Conservation (phyloP, 2,888 invertebrate genomes). For the Xylota sylvarum region DNA sequence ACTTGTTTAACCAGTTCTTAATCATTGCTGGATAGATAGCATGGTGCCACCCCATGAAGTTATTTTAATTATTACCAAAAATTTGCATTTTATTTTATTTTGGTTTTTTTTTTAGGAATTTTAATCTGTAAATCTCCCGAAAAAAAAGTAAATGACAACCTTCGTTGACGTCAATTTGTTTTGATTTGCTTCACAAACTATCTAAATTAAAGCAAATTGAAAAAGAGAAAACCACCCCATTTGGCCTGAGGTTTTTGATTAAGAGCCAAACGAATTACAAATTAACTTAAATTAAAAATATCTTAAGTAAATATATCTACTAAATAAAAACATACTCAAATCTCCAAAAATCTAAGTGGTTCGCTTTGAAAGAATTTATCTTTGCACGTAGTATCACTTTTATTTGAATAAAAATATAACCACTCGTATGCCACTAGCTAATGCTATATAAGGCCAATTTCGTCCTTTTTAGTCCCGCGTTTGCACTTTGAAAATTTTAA, state of each 20-base stretch:
- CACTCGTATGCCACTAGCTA: conserved; percentile 11
- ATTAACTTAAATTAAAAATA: conserved; percentile 28
- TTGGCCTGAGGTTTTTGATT: conserved; percentile 39
- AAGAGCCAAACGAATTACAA: conserved; percentile 5
- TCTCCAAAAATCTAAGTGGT: conserved; percentile 12
- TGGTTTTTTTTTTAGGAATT: conserved; percentile 3
- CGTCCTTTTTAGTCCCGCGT: conserved; percentile 72
- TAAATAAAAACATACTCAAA: conserved; percentile 26
- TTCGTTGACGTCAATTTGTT: conserved; percentile 38
- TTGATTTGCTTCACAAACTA: conserved; percentile 46
- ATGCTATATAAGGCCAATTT: conserved; percentile 61
- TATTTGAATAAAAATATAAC: background rate
- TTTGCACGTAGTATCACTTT: conserved; percentile 32
- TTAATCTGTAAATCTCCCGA: background rate
- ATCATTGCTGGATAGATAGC: background rate
- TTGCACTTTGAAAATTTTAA: conserved; percentile 63
- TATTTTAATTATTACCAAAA: background rate
- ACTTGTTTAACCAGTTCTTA: background rate
- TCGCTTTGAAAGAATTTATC: background rate
- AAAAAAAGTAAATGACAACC: conserved; percentile 8
- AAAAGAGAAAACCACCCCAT: conserved; percentile 42
- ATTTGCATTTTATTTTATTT: conserved; percentile 17
- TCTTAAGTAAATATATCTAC: conserved; percentile 2
- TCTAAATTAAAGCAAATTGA: conserved; percentile 55
- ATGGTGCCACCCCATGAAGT: background rate